These are phyloP conservation scores for Timema cristinae DNA, from an alignment of 2,888 invertebrate species.

Conservation along the genomic window DNA sequence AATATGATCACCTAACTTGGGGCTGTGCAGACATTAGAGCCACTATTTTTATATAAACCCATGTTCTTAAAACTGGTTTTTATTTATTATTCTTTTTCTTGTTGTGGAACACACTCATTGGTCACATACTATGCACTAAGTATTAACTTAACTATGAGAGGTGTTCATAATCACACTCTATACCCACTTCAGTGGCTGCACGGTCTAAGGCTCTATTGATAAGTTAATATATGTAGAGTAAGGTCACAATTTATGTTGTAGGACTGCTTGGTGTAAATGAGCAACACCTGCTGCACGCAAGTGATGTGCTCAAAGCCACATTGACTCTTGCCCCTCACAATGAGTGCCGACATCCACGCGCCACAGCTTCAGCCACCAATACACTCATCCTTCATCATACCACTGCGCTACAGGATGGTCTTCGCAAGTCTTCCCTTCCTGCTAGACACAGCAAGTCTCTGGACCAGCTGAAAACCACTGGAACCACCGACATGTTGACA, in stretches of 20 bases:
- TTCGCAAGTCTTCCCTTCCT: conserved; percentile 48
- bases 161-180: too few species aligned
- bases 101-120: too few species aligned
- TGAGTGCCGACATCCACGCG: conserved; percentile 20
- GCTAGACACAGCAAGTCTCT: conserved; percentile 71
- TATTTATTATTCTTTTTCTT: too few species aligned
- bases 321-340: conserved; percentile 58
- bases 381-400: conserved; percentile 23
- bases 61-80: too few species aligned
- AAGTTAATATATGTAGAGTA: too few species aligned
- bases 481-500: conserved; percentile 35
- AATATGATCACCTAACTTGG: too few species aligned
- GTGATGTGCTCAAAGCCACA: conserved; percentile 60
- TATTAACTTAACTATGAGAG: too few species aligned
- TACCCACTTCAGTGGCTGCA: too few species aligned
- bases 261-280: conserved; percentile 53
- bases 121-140: too few species aligned
- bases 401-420: conserved; percentile 16
- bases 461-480: conserved; percentile 63
- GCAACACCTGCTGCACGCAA: conserved; percentile 54
- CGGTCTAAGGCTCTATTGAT: too few species aligned
- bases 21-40: too few species aligned
- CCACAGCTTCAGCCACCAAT: conserved; percentile 26
- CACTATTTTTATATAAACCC: too few species aligned
- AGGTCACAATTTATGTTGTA: conserved; percentile 3